A percentile compares a stretch with the other conserved stretches of the same genome.
phyloP scores from a whole-genome alignment of 1,140 invertebrate genomes.

The Bathynomus jamesi region DNA sequence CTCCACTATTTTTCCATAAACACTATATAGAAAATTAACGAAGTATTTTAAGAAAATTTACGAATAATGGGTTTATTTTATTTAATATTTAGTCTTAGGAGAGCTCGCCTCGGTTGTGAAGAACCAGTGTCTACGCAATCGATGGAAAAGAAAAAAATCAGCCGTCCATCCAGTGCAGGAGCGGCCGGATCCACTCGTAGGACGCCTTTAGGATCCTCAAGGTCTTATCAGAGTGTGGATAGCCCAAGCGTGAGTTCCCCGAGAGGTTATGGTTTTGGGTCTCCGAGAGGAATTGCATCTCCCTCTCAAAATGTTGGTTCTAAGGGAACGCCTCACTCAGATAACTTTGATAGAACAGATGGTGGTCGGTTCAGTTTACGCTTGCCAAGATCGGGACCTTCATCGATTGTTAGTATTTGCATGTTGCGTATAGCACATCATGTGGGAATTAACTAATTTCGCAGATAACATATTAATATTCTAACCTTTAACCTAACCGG shows the following conservation, averaged over 20 bases:
- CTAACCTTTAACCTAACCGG: too few relatives aligned
- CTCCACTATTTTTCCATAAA: too few relatives aligned
- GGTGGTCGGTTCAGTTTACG: constrained; percentile 58
- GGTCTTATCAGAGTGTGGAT: not conserved
- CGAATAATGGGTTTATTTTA: too few relatives aligned
- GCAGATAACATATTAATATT: too few relatives aligned
- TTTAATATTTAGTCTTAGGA: not conserved
- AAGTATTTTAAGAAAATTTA: too few relatives aligned
- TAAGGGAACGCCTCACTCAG: not conserved
- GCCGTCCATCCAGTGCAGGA: not conserved
- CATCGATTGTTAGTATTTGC: constrained; percentile 13
- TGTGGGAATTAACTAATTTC: too few relatives aligned
- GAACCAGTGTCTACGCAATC: not conserved
- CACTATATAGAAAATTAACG: too few relatives aligned
- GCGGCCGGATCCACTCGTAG: not conserved
- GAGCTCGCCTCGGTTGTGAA: not conserved
- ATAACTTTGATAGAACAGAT: constrained; percentile 52
- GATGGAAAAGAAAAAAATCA: not conserved
- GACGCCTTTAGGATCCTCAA: not conserved
- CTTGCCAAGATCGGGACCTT: constrained; percentile 40
- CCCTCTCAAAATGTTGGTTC: not conserved
- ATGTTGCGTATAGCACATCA: too few relatives aligned
- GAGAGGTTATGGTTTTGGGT: not conserved
- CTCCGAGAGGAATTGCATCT: not conserved
- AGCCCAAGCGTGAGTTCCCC: not conserved